Conservation (phyloP, 1,140 invertebrate species). For the Diuraphis noxia region DNA sequence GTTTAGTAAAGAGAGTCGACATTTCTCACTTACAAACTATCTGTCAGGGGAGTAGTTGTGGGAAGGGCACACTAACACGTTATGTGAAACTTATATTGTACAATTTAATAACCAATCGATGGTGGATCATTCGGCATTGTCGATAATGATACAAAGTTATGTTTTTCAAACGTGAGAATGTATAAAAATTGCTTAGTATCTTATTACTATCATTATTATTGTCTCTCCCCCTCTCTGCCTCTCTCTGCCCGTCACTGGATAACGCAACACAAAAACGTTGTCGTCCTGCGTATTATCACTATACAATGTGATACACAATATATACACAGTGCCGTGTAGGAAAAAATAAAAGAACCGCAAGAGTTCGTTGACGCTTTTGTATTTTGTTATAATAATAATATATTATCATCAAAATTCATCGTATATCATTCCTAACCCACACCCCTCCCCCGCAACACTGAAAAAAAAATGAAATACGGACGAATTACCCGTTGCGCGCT, state of each 20-base stretch:
- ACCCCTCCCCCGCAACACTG: neutral
- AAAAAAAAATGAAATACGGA: neutral
- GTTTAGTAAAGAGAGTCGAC: neutral
- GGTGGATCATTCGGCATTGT: neutral
- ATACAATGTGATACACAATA: neutral
- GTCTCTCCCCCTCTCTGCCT: neutral
- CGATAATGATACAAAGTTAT: neutral
- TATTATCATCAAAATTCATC: neutral
- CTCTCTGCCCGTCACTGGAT: neutral
- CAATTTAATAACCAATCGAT: neutral
- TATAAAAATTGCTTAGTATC: neutral
- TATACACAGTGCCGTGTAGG: neutral
- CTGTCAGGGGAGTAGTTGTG: too few relatives aligned
- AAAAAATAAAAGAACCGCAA: conserved; percentile 2
- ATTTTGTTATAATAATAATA: too few relatives aligned
- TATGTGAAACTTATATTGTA: neutral
- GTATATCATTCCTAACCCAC: neutral
- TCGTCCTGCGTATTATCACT: neutral
- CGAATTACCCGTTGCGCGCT: neutral
- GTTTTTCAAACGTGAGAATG: conserved; percentile 12
- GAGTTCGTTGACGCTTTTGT: conserved; percentile 38
- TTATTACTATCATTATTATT: neutral
- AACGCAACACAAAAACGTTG: neutral
- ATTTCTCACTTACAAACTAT: neutral
- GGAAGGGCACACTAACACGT: neutral